A percentile compares a stretch with the other conserved stretches of the same genome.
Conservation (phyloP, 2,113 vertebrate genomes). For the Gadus macrocephalus region DNA sequence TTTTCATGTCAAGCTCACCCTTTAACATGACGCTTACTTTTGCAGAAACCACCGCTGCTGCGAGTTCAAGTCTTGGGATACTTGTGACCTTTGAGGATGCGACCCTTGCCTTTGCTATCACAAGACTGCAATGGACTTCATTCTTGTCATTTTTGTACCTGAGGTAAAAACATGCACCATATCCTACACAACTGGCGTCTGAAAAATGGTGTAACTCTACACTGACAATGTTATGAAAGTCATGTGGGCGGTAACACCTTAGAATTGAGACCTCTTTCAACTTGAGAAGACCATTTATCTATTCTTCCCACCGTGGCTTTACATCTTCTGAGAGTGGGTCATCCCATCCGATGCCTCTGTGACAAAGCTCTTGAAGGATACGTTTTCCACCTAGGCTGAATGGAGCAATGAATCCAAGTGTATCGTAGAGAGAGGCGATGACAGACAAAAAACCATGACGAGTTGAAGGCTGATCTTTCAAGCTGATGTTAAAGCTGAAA, state of each 20-base stretch:
- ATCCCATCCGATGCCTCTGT: neutral
- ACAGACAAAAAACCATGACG: too few relatives aligned
- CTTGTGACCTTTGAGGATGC: slow-evolving; percentile 1
- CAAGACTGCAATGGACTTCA: slow-evolving; percentile 16
- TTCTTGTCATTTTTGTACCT: slow-evolving; percentile 22
- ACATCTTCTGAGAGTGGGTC: slow-evolving; percentile 1
- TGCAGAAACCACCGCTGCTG: slow-evolving; percentile 1
- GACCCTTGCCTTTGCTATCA: slow-evolving; percentile 22
- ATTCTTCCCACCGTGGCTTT: slow-evolving; percentile 16
- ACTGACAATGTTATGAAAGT: slow-evolving; percentile 14
- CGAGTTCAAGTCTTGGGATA: neutral
- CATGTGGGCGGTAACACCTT: slow-evolving; percentile 13
- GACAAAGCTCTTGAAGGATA: slow-evolving; percentile 23
- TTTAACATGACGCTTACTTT: slow-evolving; percentile 20
- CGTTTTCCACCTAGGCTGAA: slow-evolving; percentile 18
- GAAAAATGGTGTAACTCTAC: slow-evolving; percentile 24
- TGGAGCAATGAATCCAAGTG: slow-evolving; percentile 11
- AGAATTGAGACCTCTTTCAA: slow-evolving; percentile 18
- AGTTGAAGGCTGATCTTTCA: neutral
- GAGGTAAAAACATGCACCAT: slow-evolving; percentile 25
- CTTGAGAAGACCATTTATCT: slow-evolving; percentile 10
- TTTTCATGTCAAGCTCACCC: neutral
- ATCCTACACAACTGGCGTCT: slow-evolving; percentile 19
- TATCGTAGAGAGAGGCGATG: neutral
- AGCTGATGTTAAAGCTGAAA: slow-evolving; percentile 12